Conservation (phyloP, 2,797 vertebrate species). For the Rousettus madagascariensis region DNA sequence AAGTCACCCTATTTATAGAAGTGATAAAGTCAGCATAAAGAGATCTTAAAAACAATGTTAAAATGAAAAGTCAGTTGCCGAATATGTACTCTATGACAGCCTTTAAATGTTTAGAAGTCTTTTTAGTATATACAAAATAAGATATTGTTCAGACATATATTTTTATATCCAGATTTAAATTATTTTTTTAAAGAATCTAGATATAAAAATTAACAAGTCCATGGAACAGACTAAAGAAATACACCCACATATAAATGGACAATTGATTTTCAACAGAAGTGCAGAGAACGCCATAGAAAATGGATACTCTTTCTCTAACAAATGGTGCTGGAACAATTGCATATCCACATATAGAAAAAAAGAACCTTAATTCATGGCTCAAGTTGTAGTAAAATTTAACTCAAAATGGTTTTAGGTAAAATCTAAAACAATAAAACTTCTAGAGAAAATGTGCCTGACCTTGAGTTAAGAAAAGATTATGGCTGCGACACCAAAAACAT, state of each 20-base stretch:
- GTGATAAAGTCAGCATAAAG: neutral
- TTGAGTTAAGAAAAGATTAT: neutral
- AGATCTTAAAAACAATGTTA: neutral
- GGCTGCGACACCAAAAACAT: neutral
- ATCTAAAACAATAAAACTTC: neutral
- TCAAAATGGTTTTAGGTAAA: neutral
- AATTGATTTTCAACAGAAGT: neutral
- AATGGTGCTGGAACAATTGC: neutral
- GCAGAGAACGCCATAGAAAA: neutral
- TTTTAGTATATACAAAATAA: neutral
- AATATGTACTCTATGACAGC: neutral
- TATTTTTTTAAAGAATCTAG: neutral
- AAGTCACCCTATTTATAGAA: neutral
- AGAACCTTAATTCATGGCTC: neutral
- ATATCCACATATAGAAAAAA: neutral
- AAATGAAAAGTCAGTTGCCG: neutral
- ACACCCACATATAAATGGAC: neutral
- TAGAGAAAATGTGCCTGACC: neutral
- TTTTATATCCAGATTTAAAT: too few species aligned
- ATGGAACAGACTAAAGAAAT: neutral
- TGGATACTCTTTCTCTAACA: neutral
- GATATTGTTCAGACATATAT: neutral
- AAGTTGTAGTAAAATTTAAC: neutral
- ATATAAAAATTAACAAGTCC: neutral
- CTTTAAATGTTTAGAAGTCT: neutral